Percentiles rank a stretch among this genome's conserved stretches.
Evolutionary conservation across 2,113 vertebrate genomes (phyloP).

Genomic region (Haliaeetus leucogaster): DNA sequence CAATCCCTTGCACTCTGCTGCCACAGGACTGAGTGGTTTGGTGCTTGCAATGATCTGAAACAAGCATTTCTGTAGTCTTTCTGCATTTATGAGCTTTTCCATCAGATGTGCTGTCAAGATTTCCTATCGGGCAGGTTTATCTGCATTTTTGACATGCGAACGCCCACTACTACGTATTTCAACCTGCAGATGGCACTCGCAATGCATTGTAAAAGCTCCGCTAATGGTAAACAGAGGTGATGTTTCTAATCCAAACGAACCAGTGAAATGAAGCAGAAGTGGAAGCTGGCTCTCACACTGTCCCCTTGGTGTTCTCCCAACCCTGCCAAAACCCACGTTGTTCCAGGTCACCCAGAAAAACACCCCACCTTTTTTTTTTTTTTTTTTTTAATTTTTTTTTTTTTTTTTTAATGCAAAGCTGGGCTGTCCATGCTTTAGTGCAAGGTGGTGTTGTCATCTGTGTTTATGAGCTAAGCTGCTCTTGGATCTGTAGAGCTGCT

Average conservation of each 20-base stretch:
- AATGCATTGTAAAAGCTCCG: background rate
- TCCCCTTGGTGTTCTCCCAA: background rate
- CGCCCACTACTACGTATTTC: background rate
- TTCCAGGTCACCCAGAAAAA: background rate
- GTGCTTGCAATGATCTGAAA: background rate
- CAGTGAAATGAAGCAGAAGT: background rate
- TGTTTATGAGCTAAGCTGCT: background rate
- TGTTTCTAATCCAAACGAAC: background rate
- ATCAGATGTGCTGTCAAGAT: accelerated
- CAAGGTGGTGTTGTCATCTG: background rate
- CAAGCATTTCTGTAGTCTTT: background rate
- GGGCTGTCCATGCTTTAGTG: background rate
- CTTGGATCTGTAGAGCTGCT: background rate
- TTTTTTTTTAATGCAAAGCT: background rate
- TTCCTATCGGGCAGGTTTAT: accelerated
- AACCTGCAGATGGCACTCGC: conserved; percentile 73
- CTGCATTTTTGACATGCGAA: accelerated
- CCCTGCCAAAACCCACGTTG: background rate
- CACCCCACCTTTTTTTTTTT: background rate
- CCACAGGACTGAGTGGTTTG: background rate
- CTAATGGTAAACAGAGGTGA: background rate
- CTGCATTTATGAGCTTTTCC: background rate
- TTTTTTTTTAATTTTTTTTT: background rate
- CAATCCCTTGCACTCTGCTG: background rate
- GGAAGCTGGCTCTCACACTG: background rate